phyloP scores from a whole-genome alignment of 92 coral and sea anemone genomes.

The Bergia sp. region DNA sequence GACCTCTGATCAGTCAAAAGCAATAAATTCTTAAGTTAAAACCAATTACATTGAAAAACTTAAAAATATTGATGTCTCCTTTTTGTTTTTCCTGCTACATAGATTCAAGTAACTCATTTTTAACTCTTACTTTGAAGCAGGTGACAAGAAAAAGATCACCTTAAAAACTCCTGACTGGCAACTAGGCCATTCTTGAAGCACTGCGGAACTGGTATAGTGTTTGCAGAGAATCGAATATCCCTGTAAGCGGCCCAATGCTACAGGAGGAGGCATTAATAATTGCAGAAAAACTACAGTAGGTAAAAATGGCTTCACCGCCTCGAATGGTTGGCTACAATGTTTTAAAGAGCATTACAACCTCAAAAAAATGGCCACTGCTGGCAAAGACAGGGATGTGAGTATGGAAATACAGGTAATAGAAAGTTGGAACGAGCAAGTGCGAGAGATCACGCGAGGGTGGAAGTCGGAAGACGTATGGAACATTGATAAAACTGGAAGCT shows the following conservation, averaged over 20 bases:
- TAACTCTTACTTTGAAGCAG: too few relatives aligned
- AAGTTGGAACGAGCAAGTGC: too few relatives aligned
- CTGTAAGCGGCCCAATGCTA: constrained; percentile 53
- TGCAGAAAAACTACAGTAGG: constrained; percentile 31
- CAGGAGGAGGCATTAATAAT: constrained; percentile 61
- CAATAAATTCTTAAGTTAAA: too few relatives aligned
- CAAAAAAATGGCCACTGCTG: constrained; percentile 47
- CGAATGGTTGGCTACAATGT: constrained; percentile 8
- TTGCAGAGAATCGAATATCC: constrained; percentile 53
- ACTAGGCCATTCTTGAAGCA: not conserved
- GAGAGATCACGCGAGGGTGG: constrained; percentile 64
- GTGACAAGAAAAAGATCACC: too few relatives aligned
- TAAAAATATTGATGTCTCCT: too few relatives aligned
- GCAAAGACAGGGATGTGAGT: not conserved
- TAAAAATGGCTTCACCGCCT: too few relatives aligned
- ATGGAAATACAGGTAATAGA: too few relatives aligned
- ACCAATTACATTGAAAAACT: too few relatives aligned
- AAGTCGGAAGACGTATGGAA: constrained; percentile 57
- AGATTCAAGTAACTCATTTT: too few relatives aligned
- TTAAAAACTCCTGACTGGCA: too few relatives aligned
- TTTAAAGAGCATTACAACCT: constrained; percentile 58
- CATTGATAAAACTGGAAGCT: constrained; percentile 61
- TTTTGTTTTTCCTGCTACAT: too few relatives aligned
- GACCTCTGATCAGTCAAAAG: too few relatives aligned
- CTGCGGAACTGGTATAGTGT: constrained; percentile 60